These are phyloP conservation scores for Ditylenchus weischeri DNA, from an alignment of 2,888 invertebrate genomes.

Conservation along the genomic window DNA sequence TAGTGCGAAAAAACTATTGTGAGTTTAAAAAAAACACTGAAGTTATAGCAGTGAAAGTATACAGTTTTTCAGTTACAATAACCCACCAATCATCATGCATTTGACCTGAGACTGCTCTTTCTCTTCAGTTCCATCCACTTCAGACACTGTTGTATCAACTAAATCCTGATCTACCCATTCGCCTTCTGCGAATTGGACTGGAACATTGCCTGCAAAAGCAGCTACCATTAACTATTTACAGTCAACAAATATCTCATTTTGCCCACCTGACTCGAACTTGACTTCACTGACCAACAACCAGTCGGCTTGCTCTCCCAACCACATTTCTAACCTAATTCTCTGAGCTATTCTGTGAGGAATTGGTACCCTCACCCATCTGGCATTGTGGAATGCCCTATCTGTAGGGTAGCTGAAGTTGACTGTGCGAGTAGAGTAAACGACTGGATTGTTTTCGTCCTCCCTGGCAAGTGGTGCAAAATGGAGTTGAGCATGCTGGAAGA, in stretches of 20 bases:
- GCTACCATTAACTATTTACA: background rate
- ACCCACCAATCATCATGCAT: too few species aligned
- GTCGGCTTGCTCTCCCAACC: slow-evolving; percentile 37
- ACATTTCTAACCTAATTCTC: slow-evolving; percentile 65
- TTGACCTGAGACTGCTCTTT: too few species aligned
- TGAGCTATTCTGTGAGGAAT: slow-evolving; percentile 77
- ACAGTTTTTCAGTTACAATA: too few species aligned
- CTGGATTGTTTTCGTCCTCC: slow-evolving; percentile 13
- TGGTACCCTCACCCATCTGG: slow-evolving; percentile 77
- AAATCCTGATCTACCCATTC: too few species aligned
- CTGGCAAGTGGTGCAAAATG: slow-evolving; percentile 60
- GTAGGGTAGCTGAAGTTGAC: slow-evolving; percentile 38
- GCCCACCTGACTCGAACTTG: slow-evolving; percentile 40
- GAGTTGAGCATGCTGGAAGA: slow-evolving; percentile 15
- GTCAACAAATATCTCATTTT: background rate
- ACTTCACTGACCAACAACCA: slow-evolving; percentile 54
- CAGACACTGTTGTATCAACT: too few species aligned
- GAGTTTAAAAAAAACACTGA: too few species aligned
- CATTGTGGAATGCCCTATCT: slow-evolving; percentile 58
- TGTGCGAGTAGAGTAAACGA: slow-evolving; percentile 35
- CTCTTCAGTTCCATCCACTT: too few species aligned
- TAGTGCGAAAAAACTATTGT: too few species aligned
- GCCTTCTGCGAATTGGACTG: background rate
- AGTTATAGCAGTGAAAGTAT: too few species aligned
- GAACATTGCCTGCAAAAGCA: background rate